A percentile compares a stretch with the other conserved stretches of the same genome.
Evolutionary conservation across 2,113 vertebrate genomes (phyloP).

Genomic region (Ptychochromis oligacanthus): DNA sequence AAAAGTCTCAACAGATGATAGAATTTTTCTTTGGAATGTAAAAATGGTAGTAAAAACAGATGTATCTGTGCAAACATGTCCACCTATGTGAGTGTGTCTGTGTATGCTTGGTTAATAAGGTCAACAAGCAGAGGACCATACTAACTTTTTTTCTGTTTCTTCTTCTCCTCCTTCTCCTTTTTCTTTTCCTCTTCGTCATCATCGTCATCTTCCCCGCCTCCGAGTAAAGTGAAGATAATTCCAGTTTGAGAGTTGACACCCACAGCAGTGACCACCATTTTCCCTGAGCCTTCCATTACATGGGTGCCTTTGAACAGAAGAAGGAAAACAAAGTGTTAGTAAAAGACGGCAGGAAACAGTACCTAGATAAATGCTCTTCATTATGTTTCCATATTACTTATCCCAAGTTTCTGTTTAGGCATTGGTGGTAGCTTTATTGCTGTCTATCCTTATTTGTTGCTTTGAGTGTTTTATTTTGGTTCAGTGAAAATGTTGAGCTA

Average conservation of each 20-base stretch:
- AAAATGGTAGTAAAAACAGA: not conserved
- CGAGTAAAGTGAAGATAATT: conserved; percentile 98
- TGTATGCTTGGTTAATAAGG: not conserved
- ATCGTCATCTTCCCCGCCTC: conserved; percentile 89
- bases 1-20: not conserved
- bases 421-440: not conserved
- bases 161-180: conserved; percentile 92
- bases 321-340: conserved; percentile 35
- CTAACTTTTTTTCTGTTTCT: conserved; percentile 96
- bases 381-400: not conserved
- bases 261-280: conserved; percentile 97
- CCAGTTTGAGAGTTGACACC: conserved; percentile 99
- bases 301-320: conserved; percentile 89
- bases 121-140: not conserved
- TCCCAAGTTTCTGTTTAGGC: not conserved
- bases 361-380: conserved; percentile 9
- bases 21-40: not conserved
- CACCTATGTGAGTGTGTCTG: not conserved
- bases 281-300: conserved; percentile 99
- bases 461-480: conserved; percentile 13
- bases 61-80: not conserved
- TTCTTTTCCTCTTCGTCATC: conserved; percentile 92
- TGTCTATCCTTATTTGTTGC: not conserved
- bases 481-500: conserved; percentile 5
- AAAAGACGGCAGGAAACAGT: not conserved